A percentile compares a stretch with the other conserved stretches of the same genome.
phyloP scores from a whole-genome alignment of 1,140 invertebrate species.

The Macrosteles quadrilineatus region DNA sequence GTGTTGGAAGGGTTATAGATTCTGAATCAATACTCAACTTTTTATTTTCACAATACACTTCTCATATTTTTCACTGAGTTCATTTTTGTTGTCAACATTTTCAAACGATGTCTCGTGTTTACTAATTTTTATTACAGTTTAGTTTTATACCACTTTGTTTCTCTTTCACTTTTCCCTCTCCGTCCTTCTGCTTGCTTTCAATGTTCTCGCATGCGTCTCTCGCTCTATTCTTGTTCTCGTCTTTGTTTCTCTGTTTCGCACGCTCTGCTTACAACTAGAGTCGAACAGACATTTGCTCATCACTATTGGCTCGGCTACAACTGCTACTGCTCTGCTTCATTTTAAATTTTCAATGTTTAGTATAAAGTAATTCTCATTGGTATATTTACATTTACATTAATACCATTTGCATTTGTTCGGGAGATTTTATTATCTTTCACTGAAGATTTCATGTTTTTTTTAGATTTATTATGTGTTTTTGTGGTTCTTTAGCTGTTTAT shows the following conservation, averaged over 20 bases:
- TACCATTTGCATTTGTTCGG: no score
- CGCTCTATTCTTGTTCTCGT: no score
- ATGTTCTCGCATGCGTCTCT: constrained; percentile 9
- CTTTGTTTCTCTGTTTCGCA: background rate
- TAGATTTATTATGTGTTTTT: no score
- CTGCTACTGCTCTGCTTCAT: constrained; percentile 20
- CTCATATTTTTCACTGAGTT: constrained; percentile 1
- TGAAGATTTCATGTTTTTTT: no score
- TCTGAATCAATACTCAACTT: constrained; percentile 14
- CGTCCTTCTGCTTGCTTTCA: constrained; percentile 18
- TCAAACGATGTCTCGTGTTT: background rate
- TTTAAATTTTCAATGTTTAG: constrained; percentile 18
- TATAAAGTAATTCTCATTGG: background rate
- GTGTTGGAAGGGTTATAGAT: constrained; percentile 2
- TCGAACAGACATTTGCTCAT: no score
- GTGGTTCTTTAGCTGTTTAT: no score
- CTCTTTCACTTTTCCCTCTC: background rate
- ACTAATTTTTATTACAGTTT: background rate
- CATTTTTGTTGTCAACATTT: background rate
- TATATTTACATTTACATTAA: no score
- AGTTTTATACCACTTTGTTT: constrained; percentile 5
- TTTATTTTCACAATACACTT: constrained; percentile 1
- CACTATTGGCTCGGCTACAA: no score
- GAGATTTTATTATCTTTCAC: no score
- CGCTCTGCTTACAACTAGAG: background rate